Percentiles rank a stretch among this genome's conserved stretches.
Evolutionary conservation across 2,113 vertebrate species (phyloP).

Genomic region (Heterotis niloticus): DNA sequence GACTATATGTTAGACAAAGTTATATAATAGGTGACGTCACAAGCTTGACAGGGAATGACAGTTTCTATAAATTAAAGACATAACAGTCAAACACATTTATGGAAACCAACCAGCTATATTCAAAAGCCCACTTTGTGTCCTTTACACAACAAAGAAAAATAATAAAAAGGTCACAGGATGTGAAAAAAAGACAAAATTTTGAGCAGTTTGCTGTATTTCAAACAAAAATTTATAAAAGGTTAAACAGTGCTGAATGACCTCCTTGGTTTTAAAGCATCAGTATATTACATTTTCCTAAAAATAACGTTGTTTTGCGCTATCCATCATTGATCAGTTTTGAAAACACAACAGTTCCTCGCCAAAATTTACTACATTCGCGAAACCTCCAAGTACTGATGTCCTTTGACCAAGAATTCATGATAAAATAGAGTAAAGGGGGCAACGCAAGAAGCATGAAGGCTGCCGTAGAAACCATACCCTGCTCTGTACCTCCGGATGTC

Average conservation of each 20-base stretch:
- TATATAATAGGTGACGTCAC: conserved; percentile 63
- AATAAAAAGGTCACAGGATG: conserved; percentile 6
- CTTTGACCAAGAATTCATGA: conserved; percentile 36
- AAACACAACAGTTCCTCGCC: conserved; percentile 26
- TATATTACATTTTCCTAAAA: background rate
- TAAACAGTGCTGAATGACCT: conserved; percentile 14
- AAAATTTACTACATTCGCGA: conserved; percentile 37
- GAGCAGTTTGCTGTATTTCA: conserved; percentile 15
- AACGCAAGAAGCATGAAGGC: conserved; percentile 27
- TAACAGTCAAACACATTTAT: conserved; percentile 46
- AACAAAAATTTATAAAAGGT: conserved; percentile 17
- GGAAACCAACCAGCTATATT: conserved; percentile 15
- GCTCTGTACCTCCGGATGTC: background rate
- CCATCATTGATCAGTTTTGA: conserved; percentile 21
- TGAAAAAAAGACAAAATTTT: conserved; percentile 4
- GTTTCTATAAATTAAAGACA: conserved; percentile 56
- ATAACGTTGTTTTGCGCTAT: background rate
- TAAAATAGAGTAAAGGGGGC: conserved; percentile 67
- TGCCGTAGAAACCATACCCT: background rate
- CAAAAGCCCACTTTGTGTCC: conserved; percentile 22
- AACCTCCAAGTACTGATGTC: conserved; percentile 25
- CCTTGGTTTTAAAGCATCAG: conserved; percentile 18
- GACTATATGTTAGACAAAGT: conserved; percentile 62
- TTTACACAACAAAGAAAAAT: conserved; percentile 10
- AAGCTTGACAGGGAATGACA: conserved; percentile 39